These are phyloP conservation scores for Baryphthengus martii DNA, from an alignment of 2,113 vertebrate genomes.

Conservation along the genomic window DNA sequence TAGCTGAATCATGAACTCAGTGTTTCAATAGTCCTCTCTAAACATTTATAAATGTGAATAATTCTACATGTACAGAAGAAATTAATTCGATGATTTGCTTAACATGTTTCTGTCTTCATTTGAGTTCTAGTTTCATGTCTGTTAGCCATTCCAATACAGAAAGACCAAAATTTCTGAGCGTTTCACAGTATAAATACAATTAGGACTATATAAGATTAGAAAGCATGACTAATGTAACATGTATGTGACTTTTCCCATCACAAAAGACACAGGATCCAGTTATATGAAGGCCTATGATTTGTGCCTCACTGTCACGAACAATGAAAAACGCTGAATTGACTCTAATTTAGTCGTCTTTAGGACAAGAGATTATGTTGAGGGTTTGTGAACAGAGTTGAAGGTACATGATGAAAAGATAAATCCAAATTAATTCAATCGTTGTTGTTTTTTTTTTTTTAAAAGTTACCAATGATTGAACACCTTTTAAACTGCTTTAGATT, in stretches of 20 bases:
- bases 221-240: neutral
- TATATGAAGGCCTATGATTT: neutral
- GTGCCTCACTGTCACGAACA: neutral
- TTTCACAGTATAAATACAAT: neutral
- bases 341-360: neutral
- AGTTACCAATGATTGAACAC: no score
- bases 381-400: neutral
- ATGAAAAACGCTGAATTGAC: neutral
- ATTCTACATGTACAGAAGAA: neutral
- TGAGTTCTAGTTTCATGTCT: neutral
- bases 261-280: rapidly evolving
- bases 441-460: no score
- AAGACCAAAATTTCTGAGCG: neutral
- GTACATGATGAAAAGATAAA: no score
- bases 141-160: neutral
- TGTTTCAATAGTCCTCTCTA: neutral
- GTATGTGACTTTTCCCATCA: neutral
- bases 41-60: neutral
- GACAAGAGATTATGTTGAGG: neutral
- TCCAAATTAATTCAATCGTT: no score
- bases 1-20: neutral
- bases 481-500: no score
- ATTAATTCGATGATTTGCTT: neutral
- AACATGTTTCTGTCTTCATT: neutral
- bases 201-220: neutral